Conservation (phyloP, 2,113 vertebrate species). For the Puma concolor region DNA sequence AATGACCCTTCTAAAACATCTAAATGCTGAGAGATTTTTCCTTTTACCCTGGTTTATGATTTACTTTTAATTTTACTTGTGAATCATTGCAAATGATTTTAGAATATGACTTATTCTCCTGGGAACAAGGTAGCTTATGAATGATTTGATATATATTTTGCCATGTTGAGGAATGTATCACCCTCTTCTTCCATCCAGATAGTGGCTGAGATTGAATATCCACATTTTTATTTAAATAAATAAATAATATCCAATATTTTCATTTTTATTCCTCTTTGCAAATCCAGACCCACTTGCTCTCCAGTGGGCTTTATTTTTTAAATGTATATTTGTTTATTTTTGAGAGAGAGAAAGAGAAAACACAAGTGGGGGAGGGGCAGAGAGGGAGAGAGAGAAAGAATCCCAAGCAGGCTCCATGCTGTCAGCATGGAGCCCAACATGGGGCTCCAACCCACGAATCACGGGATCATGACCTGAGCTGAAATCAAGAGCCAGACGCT, state of each 20-base stretch:
- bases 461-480: too few species aligned
- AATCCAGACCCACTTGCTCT: neutral
- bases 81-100: slow-evolving; percentile 40
- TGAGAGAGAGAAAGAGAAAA: too few species aligned
- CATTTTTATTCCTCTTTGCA: neutral
- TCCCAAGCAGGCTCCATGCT: too few species aligned
- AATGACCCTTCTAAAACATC: neutral
- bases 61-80: slow-evolving; percentile 45
- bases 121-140: neutral
- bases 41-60: neutral
- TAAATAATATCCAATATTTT: neutral
- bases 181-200: neutral
- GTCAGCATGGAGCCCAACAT: too few species aligned
- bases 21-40: neutral
- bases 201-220: neutral
- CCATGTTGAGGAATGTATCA: neutral
- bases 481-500: too few species aligned
- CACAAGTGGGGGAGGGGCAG: too few species aligned
- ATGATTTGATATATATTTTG: neutral
- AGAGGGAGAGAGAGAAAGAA: too few species aligned
- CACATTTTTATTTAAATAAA: neutral
- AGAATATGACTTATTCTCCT: neutral
- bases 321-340: too few species aligned
- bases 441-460: too few species aligned
- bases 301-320: too few species aligned